Conservation (phyloP, 2,797 vertebrate species). For the Sebastes wilsoni region DNA sequence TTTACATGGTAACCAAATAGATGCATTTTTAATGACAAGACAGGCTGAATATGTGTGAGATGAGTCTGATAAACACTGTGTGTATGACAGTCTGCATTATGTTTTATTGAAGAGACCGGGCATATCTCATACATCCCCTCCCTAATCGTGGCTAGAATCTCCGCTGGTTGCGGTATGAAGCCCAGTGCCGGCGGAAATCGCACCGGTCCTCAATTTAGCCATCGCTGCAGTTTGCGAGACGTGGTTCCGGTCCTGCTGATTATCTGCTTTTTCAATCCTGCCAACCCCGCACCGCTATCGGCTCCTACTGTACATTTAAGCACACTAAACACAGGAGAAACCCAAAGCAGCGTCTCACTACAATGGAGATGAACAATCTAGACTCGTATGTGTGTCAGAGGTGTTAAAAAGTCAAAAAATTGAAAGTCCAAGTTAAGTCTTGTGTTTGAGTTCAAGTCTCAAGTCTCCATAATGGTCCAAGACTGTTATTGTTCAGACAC, state of each 20-base stretch:
- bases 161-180: slow-evolving; percentile 12
- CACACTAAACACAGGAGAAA: slow-evolving; percentile 15
- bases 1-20: slow-evolving; percentile 12
- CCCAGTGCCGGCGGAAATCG: slow-evolving; percentile 41
- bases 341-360: not conserved
- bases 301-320: not conserved
- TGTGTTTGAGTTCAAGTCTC: not conserved
- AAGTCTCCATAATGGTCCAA: not conserved
- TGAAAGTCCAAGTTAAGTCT: not conserved
- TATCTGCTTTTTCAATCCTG: slow-evolving; percentile 37
- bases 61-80: slow-evolving; percentile 17
- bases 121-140: slow-evolving; percentile 21
- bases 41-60: not conserved
- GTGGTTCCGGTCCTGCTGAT: slow-evolving; percentile 42
- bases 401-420: not conserved
- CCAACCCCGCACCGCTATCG: not conserved
- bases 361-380: slow-evolving; percentile 13
- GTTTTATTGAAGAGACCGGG: not conserved
- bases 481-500: not conserved
- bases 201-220: slow-evolving; percentile 41
- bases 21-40: slow-evolving; percentile 43
- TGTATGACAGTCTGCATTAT: not conserved
- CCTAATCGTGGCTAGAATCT: slow-evolving; percentile 38
- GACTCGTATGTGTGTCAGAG: not conserved
- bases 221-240: not conserved